Percentiles rank a stretch among this genome's conserved stretches.
Conservation (phyloP, 2,113 vertebrate species). For the Takifugu bimaculatus region DNA sequence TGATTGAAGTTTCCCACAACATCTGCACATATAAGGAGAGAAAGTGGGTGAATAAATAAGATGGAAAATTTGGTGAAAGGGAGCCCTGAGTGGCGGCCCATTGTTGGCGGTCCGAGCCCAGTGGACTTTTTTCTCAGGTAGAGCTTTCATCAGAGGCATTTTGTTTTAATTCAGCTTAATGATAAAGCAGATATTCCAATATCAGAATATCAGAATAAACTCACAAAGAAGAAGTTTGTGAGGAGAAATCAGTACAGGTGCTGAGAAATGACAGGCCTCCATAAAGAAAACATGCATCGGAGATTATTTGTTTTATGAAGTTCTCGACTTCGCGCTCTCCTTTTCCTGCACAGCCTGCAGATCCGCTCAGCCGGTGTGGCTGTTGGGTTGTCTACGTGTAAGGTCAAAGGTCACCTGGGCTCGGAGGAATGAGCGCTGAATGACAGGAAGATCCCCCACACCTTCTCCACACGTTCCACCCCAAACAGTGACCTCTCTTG, state of each 20-base stretch:
- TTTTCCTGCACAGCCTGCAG: conserved; percentile 6
- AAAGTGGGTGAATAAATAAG: conserved; percentile 32
- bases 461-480: conserved; percentile 67
- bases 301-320: too few species aligned
- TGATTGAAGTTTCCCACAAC: conserved; percentile 48
- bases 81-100: conserved; percentile 34
- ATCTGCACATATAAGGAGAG: conserved; percentile 27
- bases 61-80: conserved; percentile 37
- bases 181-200: too few species aligned
- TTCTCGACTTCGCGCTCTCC: too few species aligned
- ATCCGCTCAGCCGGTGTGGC: conserved; percentile 15
- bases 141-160: too few species aligned
- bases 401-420: conserved; percentile 58
- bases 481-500: conserved; percentile 74
- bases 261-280: too few species aligned
- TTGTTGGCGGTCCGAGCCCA: conserved; percentile 59
- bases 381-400: conserved; percentile 33
- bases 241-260: too few species aligned
- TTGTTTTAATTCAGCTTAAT: too few species aligned
- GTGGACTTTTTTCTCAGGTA: not conserved
- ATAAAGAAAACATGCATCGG: too few species aligned
- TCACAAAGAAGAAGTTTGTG: too few species aligned
- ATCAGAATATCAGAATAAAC: too few species aligned
- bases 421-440: conserved; percentile 63
- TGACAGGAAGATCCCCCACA: conserved; percentile 73